These are phyloP conservation scores for Vollenhovia emeryi DNA, from an alignment of 1,140 invertebrate species.

Conservation along the genomic window DNA sequence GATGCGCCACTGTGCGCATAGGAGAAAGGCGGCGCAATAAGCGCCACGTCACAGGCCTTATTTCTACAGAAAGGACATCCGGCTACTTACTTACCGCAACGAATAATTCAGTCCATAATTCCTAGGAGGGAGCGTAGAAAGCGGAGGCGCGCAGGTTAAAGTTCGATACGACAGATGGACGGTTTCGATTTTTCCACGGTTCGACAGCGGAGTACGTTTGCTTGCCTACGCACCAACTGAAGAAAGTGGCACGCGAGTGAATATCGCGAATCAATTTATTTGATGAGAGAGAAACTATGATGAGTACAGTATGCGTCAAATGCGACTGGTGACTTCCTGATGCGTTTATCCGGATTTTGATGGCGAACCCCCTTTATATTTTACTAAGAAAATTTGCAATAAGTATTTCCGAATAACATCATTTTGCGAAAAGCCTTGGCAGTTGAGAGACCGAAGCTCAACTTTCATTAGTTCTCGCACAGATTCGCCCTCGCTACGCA, in stretches of 20 bases:
- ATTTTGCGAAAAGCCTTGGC: not conserved
- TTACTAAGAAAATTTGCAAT: not conserved
- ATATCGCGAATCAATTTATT: slow-evolving; percentile 51
- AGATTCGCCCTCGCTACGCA: slow-evolving; percentile 10
- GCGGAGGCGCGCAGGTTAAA: slow-evolving; percentile 44
- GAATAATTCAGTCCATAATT: slow-evolving; percentile 34
- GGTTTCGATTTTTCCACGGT: slow-evolving; percentile 43
- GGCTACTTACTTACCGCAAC: slow-evolving; percentile 27
- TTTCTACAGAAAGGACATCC: slow-evolving; percentile 43
- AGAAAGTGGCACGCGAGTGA: slow-evolving; percentile 27
- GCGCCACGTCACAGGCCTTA: slow-evolving; percentile 20
- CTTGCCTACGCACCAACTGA: slow-evolving; percentile 29
- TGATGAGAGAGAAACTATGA: slow-evolving; percentile 43
- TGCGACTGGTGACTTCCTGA: not conserved
- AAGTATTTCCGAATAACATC: not conserved
- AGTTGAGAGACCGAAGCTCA: slow-evolving; percentile 13
- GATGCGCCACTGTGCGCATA: not conserved
- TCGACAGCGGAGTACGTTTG: slow-evolving; percentile 30
- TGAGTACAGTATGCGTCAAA: not conserved
- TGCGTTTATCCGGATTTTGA: too few species aligned
- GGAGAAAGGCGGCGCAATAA: slow-evolving; percentile 38
- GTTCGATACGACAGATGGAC: slow-evolving; percentile 49
- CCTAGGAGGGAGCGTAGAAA: slow-evolving; percentile 34
- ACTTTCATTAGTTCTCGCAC: slow-evolving; percentile 43
- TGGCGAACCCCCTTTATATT: too few species aligned